These are phyloP conservation scores for Hyperopisus bebe DNA, from an alignment of 2,113 vertebrate species.

Conservation along the genomic window DNA sequence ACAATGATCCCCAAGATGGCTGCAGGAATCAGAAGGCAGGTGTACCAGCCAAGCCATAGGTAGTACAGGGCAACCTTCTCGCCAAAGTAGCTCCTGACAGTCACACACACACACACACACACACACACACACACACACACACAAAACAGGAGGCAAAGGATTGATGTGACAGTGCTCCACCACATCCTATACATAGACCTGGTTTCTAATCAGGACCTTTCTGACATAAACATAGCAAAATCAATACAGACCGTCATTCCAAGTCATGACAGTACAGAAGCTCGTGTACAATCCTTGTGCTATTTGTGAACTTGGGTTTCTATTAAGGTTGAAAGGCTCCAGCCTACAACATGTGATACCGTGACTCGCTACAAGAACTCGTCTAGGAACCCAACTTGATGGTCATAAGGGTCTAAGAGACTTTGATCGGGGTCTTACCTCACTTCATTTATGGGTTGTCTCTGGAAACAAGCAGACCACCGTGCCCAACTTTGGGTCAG, in stretches of 20 bases:
- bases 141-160: neutral
- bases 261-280: neutral
- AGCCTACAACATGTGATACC: neutral
- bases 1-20: conserved; percentile 58
- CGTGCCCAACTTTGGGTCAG: conserved; percentile 64
- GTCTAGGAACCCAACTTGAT: neutral
- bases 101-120: conserved; percentile 17
- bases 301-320: neutral
- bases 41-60: conserved; percentile 89
- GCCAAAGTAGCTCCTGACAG: conserved; percentile 75
- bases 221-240: neutral
- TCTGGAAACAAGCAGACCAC: conserved; percentile 55
- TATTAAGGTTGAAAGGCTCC: neutral
- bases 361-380: neutral
- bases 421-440: conserved; percentile 54
- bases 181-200: neutral
- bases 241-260: neutral
- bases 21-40: conserved; percentile 68
- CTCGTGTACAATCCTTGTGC: neutral
- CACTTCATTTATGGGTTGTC: conserved; percentile 61
- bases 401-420: neutral
- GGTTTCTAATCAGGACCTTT: neutral
- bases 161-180: neutral
- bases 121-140: conserved; percentile 15
- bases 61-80: conserved; percentile 90